Evolutionary conservation across 2,797 vertebrate species (phyloP).

Genomic region (Hyperoplus immaculatus): DNA sequence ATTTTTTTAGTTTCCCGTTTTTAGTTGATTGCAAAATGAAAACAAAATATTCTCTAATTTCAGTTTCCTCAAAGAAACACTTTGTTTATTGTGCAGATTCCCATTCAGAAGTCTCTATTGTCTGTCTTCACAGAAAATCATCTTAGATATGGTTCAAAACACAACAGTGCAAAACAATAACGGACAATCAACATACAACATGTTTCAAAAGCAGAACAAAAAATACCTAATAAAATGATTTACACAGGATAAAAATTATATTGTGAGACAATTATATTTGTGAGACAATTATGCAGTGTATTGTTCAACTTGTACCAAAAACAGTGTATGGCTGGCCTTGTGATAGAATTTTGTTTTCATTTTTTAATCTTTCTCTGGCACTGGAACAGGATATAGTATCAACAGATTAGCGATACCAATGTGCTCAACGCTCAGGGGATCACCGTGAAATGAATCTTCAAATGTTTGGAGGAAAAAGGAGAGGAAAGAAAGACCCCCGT

Average conservation of each 20-base stretch:
- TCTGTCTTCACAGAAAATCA: no score
- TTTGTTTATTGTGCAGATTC: not conserved
- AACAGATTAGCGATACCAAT: not conserved
- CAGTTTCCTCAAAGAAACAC: not conserved
- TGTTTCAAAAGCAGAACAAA: no score
- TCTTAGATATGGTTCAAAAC: no score
- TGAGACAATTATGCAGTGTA: not conserved
- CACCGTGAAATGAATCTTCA: slow-evolving; percentile 21
- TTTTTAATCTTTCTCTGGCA: not conserved
- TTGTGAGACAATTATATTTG: no score
- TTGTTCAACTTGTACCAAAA: slow-evolving; percentile 11
- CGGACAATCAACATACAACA: no score
- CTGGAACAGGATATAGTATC: not conserved
- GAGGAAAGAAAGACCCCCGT: slow-evolving; percentile 18
- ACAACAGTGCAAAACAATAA: no score
- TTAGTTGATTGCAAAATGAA: no score
- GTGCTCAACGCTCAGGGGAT: slow-evolving; percentile 2
- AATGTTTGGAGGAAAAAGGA: slow-evolving; percentile 3
- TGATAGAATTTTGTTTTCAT: not conserved
- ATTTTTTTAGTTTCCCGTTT: not conserved
- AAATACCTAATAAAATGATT: no score
- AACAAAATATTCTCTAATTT: not conserved
- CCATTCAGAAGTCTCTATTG: no score
- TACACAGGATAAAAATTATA: no score
- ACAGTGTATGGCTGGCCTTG: not conserved